Conservation (phyloP, 2,113 vertebrate species). For the Mus musculus region GRCm39 chr1:103752501-103753000, state of each 20-base stretch:
- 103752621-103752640: not conserved
- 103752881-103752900: not conserved
- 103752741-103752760: not conserved
- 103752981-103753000: too few species aligned
- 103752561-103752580: not conserved
- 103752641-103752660: not conserved
- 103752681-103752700: not conserved
- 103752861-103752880: conserved; percentile 10
- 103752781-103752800: conserved; percentile 16
- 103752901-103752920: not conserved
- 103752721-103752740: not conserved
- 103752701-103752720: not conserved
- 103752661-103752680: not conserved
- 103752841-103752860: conserved; percentile 31
- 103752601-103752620: not conserved
- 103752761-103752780: not conserved
- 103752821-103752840: conserved; percentile 20
- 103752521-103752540: not conserved
- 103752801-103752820: conserved; percentile 2
- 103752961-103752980: too few species aligned
- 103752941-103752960: too few species aligned
- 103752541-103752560: not conserved
- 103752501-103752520: not conserved
- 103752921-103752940: not conserved
- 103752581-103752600: not conserved